Evolutionary conservation across 1,140 invertebrate genomes (phyloP).

Genomic region (Theocolax elegans): DNA sequence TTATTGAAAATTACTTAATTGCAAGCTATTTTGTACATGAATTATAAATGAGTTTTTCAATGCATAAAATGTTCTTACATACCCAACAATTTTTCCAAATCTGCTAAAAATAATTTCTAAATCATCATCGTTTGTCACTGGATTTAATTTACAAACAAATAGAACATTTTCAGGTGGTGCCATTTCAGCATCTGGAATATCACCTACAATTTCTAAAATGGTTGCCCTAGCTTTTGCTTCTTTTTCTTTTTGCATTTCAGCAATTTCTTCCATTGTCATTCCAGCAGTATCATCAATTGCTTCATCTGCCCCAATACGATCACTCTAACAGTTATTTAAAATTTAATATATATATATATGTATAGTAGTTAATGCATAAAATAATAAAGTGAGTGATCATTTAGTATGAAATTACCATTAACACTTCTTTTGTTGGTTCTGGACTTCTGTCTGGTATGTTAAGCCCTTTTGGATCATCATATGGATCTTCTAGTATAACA

Average conservation of each 20-base stretch:
- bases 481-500: slow-evolving; percentile 96
- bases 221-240: slow-evolving; percentile 97
- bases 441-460: slow-evolving; percentile 86
- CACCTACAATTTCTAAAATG: slow-evolving; percentile 98
- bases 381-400: slow-evolving; percentile 35
- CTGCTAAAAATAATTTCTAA: slow-evolving; percentile 97
- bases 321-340: slow-evolving; percentile 72
- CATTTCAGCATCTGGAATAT: slow-evolving; percentile 96
- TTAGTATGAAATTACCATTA: slow-evolving; percentile 69
- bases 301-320: slow-evolving; percentile 94
- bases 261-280: slow-evolving; percentile 84
- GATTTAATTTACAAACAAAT: slow-evolving; percentile 99
- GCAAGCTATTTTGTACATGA: too few relatives aligned
- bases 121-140: slow-evolving; percentile 97
- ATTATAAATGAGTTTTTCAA: not conserved
- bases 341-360: slow-evolving; percentile 23
- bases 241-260: slow-evolving; percentile 88
- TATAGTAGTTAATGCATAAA: not conserved
- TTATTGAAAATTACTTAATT: not conserved
- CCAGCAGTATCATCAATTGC: slow-evolving; percentile 92
- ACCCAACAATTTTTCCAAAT: slow-evolving; percentile 92
- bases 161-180: slow-evolving; percentile 99
- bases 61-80: slow-evolving; percentile 28
- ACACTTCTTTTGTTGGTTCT: slow-evolving; percentile 82
- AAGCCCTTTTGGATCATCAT: slow-evolving; percentile 85